Conservation (phyloP, 2,888 invertebrate genomes). For the Lasius platythorax region DNA sequence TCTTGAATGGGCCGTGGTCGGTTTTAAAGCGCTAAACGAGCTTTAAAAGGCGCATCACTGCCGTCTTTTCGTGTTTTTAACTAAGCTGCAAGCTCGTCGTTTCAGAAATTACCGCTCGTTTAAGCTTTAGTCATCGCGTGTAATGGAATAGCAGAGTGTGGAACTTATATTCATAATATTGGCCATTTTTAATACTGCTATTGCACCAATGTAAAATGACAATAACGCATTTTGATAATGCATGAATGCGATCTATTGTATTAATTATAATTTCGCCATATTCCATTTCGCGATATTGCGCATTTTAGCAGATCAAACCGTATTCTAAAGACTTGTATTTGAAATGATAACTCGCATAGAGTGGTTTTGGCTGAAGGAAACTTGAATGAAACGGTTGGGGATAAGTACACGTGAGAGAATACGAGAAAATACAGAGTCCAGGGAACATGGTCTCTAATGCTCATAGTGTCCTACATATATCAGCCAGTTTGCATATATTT, state of each 20-base stretch:
- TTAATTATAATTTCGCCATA: background rate
- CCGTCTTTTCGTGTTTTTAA: conserved; percentile 53
- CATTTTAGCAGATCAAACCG: background rate
- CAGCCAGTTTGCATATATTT: conserved; percentile 42
- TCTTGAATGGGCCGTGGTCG: conserved; percentile 47
- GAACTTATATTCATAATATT: conserved; percentile 22
- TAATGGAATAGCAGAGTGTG: conserved; percentile 11
- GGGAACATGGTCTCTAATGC: conserved; percentile 23
- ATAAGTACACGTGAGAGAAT: background rate
- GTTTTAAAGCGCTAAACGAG: conserved; percentile 47
- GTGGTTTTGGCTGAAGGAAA: background rate
- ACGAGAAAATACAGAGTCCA: conserved; percentile 28
- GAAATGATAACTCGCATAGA: background rate
- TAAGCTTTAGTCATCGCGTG: conserved; percentile 41
- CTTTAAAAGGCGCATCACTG: conserved; percentile 48
- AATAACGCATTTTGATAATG: background rate
- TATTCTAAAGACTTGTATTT: background rate
- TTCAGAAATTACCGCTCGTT: conserved; percentile 39
- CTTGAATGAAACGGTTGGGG: background rate
- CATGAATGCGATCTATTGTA: background rate
- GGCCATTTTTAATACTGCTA: background rate
- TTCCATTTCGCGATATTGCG: background rate
- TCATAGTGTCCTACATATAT: background rate
- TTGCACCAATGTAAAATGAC: background rate
- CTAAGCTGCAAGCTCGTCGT: conserved; percentile 22